These are phyloP conservation scores for Triplophysa dalaica DNA, from an alignment of 2,113 vertebrate species.

Conservation along the genomic window DNA sequence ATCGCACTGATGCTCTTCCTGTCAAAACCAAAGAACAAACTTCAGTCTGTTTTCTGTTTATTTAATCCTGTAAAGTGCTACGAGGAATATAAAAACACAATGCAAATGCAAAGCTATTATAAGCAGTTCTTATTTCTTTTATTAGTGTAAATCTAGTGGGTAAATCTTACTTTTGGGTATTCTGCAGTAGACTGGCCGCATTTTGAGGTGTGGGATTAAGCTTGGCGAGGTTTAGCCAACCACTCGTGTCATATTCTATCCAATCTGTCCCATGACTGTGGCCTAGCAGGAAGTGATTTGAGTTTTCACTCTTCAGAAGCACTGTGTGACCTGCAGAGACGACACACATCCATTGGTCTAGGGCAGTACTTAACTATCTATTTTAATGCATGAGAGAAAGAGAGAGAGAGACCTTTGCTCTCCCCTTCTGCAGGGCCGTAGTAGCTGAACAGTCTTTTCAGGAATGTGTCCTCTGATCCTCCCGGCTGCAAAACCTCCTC, in stretches of 20 bases:
- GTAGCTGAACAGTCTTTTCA: slow-evolving; percentile 90
- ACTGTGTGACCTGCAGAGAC: slow-evolving; percentile 79
- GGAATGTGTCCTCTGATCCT: slow-evolving; percentile 82
- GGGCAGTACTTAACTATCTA: slow-evolving; percentile 7
- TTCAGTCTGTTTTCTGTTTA: background rate
- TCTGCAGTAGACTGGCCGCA: slow-evolving; percentile 81
- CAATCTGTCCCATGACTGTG: slow-evolving; percentile 93
- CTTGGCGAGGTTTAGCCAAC: slow-evolving; percentile 89
- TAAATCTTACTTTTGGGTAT: slow-evolving; percentile 91
- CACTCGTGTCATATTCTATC: slow-evolving; percentile 87
- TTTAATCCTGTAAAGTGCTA: no score
- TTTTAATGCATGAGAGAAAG: background rate
- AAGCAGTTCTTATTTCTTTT: no score
- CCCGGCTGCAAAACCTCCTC: slow-evolving; percentile 88
- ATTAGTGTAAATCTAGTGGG: background rate
- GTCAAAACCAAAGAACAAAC: slow-evolving; percentile 32
- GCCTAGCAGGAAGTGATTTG: slow-evolving; percentile 88
- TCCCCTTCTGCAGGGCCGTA: slow-evolving; percentile 88
- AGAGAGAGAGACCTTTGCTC: slow-evolving; percentile 76
- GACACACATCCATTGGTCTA: background rate
- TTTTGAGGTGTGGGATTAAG: slow-evolving; percentile 87
- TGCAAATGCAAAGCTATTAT: no score
- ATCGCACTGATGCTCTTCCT: slow-evolving; percentile 93
- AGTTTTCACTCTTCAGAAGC: slow-evolving; percentile 84
- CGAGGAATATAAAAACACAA: no score